Percentiles rank a stretch among this genome's conserved stretches.
Evolutionary conservation across 1,140 invertebrate genomes (phyloP).

Genomic region (Apocrypta bakeri): DNA sequence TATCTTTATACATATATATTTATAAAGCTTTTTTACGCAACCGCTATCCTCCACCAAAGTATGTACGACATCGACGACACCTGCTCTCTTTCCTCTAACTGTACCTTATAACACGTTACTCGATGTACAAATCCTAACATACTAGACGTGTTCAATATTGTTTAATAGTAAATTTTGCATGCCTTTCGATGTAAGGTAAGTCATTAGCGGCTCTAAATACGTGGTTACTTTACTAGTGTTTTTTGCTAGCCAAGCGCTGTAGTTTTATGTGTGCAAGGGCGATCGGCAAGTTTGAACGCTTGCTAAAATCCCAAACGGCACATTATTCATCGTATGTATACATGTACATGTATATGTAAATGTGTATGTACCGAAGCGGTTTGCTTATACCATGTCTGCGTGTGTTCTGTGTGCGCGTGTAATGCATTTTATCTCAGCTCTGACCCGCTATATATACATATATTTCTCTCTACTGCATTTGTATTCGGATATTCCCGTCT

Average conservation of each 20-base stretch:
- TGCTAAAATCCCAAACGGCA: background rate
- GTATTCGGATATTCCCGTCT: background rate
- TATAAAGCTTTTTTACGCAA: background rate
- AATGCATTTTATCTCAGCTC: constrained; percentile 2
- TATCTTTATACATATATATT: background rate
- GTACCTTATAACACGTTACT: background rate
- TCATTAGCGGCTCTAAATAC: background rate
- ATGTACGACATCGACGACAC: background rate
- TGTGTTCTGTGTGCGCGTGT: background rate
- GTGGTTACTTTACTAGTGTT: no score
- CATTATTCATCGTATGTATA: background rate
- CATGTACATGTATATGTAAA: background rate
- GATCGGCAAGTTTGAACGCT: background rate
- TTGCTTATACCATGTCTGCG: background rate
- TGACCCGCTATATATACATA: background rate
- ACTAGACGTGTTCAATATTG: background rate
- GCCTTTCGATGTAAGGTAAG: background rate
- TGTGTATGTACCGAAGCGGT: no score
- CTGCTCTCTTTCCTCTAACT: background rate
- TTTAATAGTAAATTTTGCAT: background rate
- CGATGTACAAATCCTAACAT: background rate
- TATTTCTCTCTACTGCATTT: background rate
- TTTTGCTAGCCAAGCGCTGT: no score
- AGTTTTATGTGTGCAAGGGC: background rate
- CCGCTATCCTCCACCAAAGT: background rate